These are phyloP conservation scores for Ascaphus truei DNA, from an alignment of 2,113 vertebrate species.

Conservation along the genomic window DNA sequence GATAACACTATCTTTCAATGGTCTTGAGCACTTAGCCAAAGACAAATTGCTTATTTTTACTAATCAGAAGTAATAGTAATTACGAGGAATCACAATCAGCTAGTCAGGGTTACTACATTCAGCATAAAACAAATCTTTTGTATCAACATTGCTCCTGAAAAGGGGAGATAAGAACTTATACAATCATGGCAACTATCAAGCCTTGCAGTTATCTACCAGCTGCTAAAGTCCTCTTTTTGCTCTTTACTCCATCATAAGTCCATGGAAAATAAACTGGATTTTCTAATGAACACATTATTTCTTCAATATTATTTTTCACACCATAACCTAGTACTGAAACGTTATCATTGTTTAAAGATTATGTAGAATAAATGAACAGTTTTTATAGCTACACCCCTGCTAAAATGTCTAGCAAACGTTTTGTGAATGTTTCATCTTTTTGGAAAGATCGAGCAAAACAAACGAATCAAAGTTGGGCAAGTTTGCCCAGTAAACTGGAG, in stretches of 20 bases:
- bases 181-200: background rate
- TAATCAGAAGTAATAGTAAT: conserved; percentile 31
- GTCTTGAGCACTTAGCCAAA: background rate
- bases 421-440: too few relatives aligned
- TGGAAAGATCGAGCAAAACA: too few relatives aligned
- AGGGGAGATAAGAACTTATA: conserved; percentile 2
- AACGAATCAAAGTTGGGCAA: too few relatives aligned
- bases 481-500: too few relatives aligned
- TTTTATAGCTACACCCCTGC: too few relatives aligned
- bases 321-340: too few relatives aligned
- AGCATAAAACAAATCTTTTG: background rate
- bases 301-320: too few relatives aligned
- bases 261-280: background rate
- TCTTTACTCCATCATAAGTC: background rate
- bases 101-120: background rate
- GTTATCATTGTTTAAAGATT: too few relatives aligned
- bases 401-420: too few relatives aligned
- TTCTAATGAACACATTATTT: too few relatives aligned
- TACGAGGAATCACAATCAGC: conserved; percentile 18
- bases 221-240: background rate
- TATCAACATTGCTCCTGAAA: conserved; percentile 8
- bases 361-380: too few relatives aligned
- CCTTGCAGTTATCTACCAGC: background rate
- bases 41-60: conserved; percentile 13
- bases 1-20: background rate